Evolutionary conservation across 2,888 invertebrate genomes (phyloP).

Genomic region (Antheraea yamamai): DNA sequence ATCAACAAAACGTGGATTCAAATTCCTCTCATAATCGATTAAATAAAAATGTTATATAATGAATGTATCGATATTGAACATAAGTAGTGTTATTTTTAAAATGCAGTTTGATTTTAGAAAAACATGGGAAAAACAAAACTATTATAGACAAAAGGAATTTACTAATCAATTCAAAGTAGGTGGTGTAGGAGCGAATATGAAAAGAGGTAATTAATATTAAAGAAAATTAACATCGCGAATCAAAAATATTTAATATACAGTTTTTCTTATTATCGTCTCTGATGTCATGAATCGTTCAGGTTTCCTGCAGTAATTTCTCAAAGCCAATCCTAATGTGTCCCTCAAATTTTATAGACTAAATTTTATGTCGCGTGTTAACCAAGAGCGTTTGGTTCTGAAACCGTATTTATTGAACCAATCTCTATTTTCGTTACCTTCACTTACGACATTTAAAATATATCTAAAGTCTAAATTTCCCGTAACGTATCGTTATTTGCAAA

Average conservation of each 20-base stretch:
- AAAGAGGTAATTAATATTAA: background rate
- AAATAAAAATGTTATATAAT: background rate
- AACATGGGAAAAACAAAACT: background rate
- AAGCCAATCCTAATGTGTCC: background rate
- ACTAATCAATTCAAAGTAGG: background rate
- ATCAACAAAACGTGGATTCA: background rate
- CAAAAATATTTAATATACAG: background rate
- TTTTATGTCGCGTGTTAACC: background rate
- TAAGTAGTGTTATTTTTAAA: background rate
- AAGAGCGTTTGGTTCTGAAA: background rate
- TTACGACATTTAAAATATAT: background rate
- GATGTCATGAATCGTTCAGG: background rate
- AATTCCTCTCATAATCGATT: background rate
- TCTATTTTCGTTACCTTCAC: constrained; percentile 1
- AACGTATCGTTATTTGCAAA: background rate
- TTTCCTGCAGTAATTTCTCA: background rate
- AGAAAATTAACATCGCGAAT: background rate
- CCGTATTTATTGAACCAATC: background rate
- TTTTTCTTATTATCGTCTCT: background rate
- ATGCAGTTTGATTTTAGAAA: background rate
- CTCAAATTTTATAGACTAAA: background rate
- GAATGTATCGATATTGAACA: background rate
- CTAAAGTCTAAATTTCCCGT: background rate
- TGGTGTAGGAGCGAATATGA: background rate
- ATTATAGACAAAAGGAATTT: background rate